These are phyloP conservation scores for Dasypogon diadema DNA, from an alignment of 2,888 invertebrate genomes.

Conservation along the genomic window DNA sequence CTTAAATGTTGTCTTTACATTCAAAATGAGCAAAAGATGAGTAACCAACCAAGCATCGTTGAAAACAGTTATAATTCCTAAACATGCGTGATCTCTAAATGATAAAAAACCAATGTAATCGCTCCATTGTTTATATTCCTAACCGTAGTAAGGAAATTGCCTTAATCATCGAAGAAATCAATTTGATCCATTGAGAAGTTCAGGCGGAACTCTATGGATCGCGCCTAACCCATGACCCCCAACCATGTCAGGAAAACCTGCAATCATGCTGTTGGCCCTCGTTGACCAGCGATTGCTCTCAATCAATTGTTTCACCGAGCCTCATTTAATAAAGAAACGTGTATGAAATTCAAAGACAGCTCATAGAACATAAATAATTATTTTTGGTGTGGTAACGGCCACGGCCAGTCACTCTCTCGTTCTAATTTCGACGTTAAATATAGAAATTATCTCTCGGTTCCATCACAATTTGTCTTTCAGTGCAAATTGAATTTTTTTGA, in stretches of 20 bases:
- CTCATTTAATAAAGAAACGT: slow-evolving; percentile 15
- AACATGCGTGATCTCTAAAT: slow-evolving; percentile 1
- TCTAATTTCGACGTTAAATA: background rate
- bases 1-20: no score
- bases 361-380: background rate
- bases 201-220: slow-evolving; percentile 24
- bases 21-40: no score
- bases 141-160: background rate
- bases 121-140: slow-evolving; percentile 14
- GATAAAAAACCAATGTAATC: background rate
- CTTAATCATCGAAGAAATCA: slow-evolving; percentile 34
- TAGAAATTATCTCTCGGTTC: background rate
- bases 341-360: background rate
- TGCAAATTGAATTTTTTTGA: background rate
- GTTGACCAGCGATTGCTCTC: slow-evolving; percentile 6
- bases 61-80: no score
- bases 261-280: slow-evolving; percentile 31
- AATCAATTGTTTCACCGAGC: slow-evolving; percentile 22
- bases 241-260: slow-evolving; percentile 26
- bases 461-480: background rate
- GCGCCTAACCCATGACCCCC: slow-evolving; percentile 15
- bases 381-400: background rate
- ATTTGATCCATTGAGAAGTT: slow-evolving; percentile 28
- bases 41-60: no score
- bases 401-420: background rate